Evolutionary conservation across 2,797 vertebrate genomes (phyloP).

Genomic region (Phaenicophaeus curvirostris): DNA sequence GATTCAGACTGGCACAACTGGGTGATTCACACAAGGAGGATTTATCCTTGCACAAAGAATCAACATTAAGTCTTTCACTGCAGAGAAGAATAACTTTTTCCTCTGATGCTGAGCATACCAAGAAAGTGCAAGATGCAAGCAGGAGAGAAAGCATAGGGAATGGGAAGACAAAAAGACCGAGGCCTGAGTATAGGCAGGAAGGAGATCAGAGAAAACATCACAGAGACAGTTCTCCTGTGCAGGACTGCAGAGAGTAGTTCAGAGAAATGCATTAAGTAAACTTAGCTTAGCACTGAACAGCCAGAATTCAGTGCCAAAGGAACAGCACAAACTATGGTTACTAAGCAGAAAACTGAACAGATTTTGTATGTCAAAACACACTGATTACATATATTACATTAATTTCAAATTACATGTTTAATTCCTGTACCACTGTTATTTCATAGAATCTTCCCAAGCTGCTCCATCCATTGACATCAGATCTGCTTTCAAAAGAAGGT

Average conservation of each 20-base stretch:
- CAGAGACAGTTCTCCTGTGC: not conserved
- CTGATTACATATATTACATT: not conserved
- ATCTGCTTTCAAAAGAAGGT: slow-evolving; percentile 99
- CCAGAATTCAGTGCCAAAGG: not conserved
- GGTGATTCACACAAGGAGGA: not conserved
- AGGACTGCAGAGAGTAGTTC: not conserved
- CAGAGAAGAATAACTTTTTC: not conserved
- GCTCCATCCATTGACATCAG: slow-evolving; percentile 93
- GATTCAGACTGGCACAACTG: not conserved
- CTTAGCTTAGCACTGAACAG: not conserved
- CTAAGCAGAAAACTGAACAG: not conserved
- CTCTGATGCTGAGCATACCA: fast-evolving
- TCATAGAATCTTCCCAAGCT: slow-evolving; percentile 77
- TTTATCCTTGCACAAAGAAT: not conserved
- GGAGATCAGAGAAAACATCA: not conserved
- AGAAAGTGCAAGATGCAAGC: not conserved
- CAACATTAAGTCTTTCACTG: not conserved
- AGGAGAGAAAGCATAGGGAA: not conserved
- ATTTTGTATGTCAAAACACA: not conserved
- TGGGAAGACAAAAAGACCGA: not conserved
- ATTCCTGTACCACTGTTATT: slow-evolving; percentile 37
- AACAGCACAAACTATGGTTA: not conserved
- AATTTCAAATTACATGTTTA: not conserved
- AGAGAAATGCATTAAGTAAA: not conserved
- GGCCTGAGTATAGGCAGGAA: not conserved